Evolutionary conservation across 2,113 vertebrate genomes (phyloP).

Genomic region (Neomonachus schauinslandi): DNA sequence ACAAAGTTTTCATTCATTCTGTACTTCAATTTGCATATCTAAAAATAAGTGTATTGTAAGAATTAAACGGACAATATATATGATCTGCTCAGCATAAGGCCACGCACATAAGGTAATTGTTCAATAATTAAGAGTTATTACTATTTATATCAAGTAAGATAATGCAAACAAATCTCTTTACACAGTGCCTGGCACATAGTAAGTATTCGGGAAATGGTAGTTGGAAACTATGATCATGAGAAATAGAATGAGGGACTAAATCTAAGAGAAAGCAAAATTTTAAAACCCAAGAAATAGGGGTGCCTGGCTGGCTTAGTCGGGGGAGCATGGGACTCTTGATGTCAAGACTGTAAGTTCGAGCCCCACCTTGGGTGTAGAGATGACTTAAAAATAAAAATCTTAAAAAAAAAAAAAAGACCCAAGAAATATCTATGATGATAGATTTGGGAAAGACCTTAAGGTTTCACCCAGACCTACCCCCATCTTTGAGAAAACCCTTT

Average conservation of each 20-base stretch:
- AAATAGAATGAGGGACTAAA: background rate
- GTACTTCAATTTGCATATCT: background rate
- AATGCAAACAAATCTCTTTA: slow-evolving; percentile 30
- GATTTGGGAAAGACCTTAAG: slow-evolving; percentile 22
- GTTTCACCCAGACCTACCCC: background rate
- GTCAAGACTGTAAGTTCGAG: background rate
- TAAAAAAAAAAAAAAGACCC: background rate
- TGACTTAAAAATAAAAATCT: background rate
- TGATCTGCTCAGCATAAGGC: background rate
- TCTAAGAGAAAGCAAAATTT: background rate
- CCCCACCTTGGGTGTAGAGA: background rate
- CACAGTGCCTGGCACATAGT: background rate
- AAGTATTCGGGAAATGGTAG: slow-evolving; percentile 47
- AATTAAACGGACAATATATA: background rate
- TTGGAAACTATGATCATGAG: background rate
- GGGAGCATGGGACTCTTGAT: background rate
- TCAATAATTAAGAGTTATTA: slow-evolving; percentile 27
- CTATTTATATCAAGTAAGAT: background rate
- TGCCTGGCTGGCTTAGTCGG: background rate
- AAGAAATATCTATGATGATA: background rate
- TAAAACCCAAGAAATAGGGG: background rate
- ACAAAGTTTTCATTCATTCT: slow-evolving; percentile 23
- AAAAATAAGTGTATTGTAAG: background rate
- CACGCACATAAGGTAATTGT: background rate
- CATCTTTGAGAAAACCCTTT: slow-evolving; percentile 39